Base-by-base conservation (phyloP, 2,888 invertebrate species). In the Cosmia pyralina region DNA sequence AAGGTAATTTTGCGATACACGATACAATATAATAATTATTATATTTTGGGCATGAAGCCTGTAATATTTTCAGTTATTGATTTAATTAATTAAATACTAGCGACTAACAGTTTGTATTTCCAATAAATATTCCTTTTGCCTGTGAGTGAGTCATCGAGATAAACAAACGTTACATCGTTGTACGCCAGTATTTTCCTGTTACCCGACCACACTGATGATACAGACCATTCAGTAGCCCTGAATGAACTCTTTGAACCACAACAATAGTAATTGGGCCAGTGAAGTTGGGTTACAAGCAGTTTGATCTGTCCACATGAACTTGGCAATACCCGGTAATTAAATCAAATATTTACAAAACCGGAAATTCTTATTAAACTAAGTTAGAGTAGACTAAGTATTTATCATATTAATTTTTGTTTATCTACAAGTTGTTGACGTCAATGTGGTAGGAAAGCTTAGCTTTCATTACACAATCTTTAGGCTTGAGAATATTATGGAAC, bases 181-280 rank as follows among this genome's bases (percentile, higher is more conserved):
- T 22, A 28, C 50, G 44, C 52, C n/a, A 65, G 34, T 79, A 64
- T 82, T 82, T 82, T 82, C 81, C 83, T 83, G 81, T 70, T 79
- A 72, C 44, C 60, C 34, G 48, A 75, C 71, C 72, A 48, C 71
- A 75, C 8, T 48, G 69, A 60, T 75, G 69, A 83, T 72, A 57
- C 50, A 52, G 67, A 48, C 28, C 79, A 83, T 82, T 82, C 76
- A 76, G 38, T 38, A 71, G 62, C 13, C 41, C 58, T 38, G 28
- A 68, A 68, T 74, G 64, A 74, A 66, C 62, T 79, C 66, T 50
- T 44, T 52, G 11, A 69, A 57, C 71, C 48, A 66, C 70, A 70
- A 55, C 34, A 22, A 67, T 19, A 55, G 17, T 58, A 41, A 74
- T 70, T 53, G 65, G 10, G 17, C 44, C 17, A 44, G 19, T 53